Evolutionary conservation across 2,888 invertebrate species (phyloP), one percentile per base, ranked within the genome.

Genomic region (Dryobota labecula): DNA sequence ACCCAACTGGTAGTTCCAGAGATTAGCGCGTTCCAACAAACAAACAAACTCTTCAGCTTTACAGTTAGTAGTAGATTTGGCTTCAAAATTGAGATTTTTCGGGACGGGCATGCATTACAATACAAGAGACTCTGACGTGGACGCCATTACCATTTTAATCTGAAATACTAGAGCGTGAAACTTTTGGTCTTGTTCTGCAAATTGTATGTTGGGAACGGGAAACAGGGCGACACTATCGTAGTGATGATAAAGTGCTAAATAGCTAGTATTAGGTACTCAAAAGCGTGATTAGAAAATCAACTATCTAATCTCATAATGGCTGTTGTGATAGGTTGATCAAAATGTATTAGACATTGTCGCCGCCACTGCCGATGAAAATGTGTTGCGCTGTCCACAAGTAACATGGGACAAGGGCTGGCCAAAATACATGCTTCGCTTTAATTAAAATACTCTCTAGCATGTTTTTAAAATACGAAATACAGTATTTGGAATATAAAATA

Each of bases 111-210:
- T 71, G 33, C 30, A 62, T 45, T 41, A 71, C 58, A 65, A 70
- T 47, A 57, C 41, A 38, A 4, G 27, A 27, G 36, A 20, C n/a
- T 33, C n/a, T 33, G 24, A 15, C 41, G 73, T 47, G 7, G 56
- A 8, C 36, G 3, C n/a, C 33, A 78, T 78, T 72, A 72, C 66
- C 79, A 79, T 79, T 78, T 72, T 61, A 78, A 78, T 78, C 41
- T 67, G 15, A 51, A 62, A 71, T 36, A 53, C 54, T 51, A 56
- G 30, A 57, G 43, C 66, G 66, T 38, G 13, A 51, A 72, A 72
- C 38, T 66, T 30, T 60, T 67, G 49, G 64, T 41, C 30, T 27
- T 27, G 36, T 45, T 57, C 9, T 61, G 24, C 24, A 15, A 56
- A 62, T 11, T 11, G 20, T 24, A 4, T 41, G n/a, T 15, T 54